Base-by-base conservation (phyloP, 2,888 invertebrate genomes). In the Oasisia sp. region DNA sequence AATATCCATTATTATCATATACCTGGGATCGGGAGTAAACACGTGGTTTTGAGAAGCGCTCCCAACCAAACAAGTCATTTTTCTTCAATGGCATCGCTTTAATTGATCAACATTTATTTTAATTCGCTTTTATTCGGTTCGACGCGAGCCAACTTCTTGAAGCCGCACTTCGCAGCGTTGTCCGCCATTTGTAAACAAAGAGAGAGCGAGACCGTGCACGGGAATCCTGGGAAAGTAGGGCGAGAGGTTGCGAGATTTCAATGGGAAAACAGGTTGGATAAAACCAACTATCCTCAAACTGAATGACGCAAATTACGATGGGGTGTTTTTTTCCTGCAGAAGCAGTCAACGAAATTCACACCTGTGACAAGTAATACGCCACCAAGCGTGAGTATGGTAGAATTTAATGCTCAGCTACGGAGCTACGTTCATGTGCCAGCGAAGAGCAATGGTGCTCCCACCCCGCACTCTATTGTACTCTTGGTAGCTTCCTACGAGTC, bases 171-270 rank as follows among this genome's bases (percentile, higher is more conserved):
- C 74, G 7, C 4, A 0, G 19, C 74, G 74, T 5, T 74, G 74
- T 74, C 74, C 74, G 74, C 74, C 74, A 74, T 74, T 74, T 74
- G 74, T 74, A 74, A 74, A 74, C 74, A 74, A 74, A 74, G 19
- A 74, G 19, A 74, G 74, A 74, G 27, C 74, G 74, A 74, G 74
- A 27, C 74, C 74, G 74, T 27, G 74, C n/a, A n/a, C 74, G 74
- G 74, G 74, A 74, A 74, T 27, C n/a, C 4, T 27, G 74, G 74
- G 74, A 74, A 74, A 74, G 27, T n/a, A 74, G 7, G 74, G 27
- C 90, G 90, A 90, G 90, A 90, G 90, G 90, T 90, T 90, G 90
- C 90, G 90, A 38, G 32, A 90, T 90, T 90, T 38, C 32, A 90
- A 44, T 90, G 90, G 90, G 90, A 90, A 38, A 90, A 44, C 90